phyloP scores from a whole-genome alignment of 2,797 vertebrate genomes.

The Scyliorhinus canicula region DNA sequence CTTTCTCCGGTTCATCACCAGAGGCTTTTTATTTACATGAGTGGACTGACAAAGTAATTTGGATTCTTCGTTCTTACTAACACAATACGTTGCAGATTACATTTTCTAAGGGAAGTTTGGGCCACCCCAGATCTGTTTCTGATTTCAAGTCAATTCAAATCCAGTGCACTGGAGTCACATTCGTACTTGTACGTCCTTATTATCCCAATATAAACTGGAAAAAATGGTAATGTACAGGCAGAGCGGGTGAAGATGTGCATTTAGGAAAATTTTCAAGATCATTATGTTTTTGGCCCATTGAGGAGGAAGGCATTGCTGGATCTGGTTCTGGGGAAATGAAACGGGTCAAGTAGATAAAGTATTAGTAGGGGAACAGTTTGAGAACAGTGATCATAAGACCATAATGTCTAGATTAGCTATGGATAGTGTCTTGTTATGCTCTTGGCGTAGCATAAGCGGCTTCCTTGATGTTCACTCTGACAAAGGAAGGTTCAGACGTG shows the following conservation, averaged over 20 bases:
- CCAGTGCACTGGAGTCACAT: background rate
- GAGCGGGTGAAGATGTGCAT: background rate
- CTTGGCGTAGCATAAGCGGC: too few species aligned
- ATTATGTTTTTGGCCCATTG: too few species aligned
- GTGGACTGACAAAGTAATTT: slow-evolving; percentile 8
- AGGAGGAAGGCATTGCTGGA: too few species aligned
- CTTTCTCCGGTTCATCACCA: slow-evolving; percentile 33
- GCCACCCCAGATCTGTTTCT: background rate
- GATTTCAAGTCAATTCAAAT: background rate
- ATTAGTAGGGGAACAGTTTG: too few species aligned
- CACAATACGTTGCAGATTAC: background rate
- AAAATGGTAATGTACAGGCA: background rate
- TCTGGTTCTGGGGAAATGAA: too few species aligned
- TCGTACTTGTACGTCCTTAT: background rate
- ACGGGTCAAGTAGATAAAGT: too few species aligned
- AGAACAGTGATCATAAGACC: too few species aligned
- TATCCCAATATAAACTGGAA: background rate
- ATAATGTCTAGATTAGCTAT: too few species aligned
- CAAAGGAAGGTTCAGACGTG: too few species aligned
- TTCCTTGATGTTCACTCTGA: too few species aligned
- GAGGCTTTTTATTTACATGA: slow-evolving; percentile 29
- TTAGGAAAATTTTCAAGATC: background rate
- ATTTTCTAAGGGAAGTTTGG: background rate
- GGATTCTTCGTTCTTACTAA: background rate
- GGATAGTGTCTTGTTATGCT: too few species aligned